Evolutionary conservation across 2,888 invertebrate species (phyloP), one percentile per base, ranked within the genome.

Genomic region (Xiphydria camelus): DNA sequence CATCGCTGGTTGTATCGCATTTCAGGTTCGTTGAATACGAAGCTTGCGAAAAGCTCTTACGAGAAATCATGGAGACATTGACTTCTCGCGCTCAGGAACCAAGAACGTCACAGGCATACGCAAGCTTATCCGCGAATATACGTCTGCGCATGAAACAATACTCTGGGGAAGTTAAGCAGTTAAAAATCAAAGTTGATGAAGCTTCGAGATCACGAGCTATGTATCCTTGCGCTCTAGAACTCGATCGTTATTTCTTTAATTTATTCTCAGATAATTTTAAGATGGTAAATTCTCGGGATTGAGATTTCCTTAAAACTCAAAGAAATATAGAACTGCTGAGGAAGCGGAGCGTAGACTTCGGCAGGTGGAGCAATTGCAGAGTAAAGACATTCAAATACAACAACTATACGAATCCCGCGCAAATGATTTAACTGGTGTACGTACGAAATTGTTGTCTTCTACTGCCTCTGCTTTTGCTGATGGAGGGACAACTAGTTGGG

Each of bases 1-100:
- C n/a, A n/a, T n/a, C n/a, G n/a, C 5, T 29, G 12, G 15, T 1
- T 7, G 12, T 4, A 4, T 40, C n/a, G 4, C 21, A 2, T 2
- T 15, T 26, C 49, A 86, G 86, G 87, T 72, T 84, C 9, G 68
- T 78, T 0, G 86, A 87, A 63, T 80, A 83, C 68, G 85, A 86
- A 57, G 81, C 83, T 1, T 86, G 86, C 59, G 83, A 86, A 59
- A 82, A 82, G 47, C 66, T 86, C 15, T 81, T 80, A 59, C 77
- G 83, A 33, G 82, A 84, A 56, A 82, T 87, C 35, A 82, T 84
- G 75, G 82, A 82, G 45, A 81, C 83, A 60, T 62, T 87, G 5
- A 80, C 80, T 1, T 66, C 78, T 41, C 76, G 86, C 37, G 81
- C 83, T 53, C 76, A 77, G 49, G 77, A 81, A 51, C 68, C 77